phyloP scores from a whole-genome alignment of 2,797 vertebrate genomes.

The Onychomys arenicola region DNA sequence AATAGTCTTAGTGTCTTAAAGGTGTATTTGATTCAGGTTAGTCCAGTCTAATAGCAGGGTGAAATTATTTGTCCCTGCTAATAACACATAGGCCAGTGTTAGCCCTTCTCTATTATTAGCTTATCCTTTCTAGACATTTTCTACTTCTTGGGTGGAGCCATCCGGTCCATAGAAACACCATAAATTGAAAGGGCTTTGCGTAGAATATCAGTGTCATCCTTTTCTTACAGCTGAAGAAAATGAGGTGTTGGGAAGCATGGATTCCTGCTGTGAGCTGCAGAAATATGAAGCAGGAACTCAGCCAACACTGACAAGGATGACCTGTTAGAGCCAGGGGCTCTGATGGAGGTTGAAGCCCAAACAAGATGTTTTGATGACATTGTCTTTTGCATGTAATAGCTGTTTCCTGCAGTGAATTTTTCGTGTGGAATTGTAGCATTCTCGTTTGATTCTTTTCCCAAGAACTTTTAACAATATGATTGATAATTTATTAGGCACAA shows the following conservation, averaged over 20 bases:
- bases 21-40: neutral
- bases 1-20: neutral
- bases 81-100: neutral
- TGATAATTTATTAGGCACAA: too few species aligned
- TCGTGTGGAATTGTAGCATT: too few species aligned
- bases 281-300: too few species aligned
- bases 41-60: neutral
- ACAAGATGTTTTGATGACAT: too few species aligned
- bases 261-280: neutral
- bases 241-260: neutral
- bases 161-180: neutral
- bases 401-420: too few species aligned
- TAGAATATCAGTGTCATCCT: neutral
- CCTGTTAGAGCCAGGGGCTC: too few species aligned
- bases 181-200: neutral
- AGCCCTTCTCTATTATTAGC: neutral
- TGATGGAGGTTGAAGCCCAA: too few species aligned
- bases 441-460: too few species aligned
- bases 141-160: neutral
- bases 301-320: too few species aligned
- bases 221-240: neutral
- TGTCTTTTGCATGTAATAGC: too few species aligned
- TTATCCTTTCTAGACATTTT: neutral
- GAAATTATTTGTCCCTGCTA: neutral
- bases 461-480: too few species aligned